Evolutionary conservation across 2,888 invertebrate species (phyloP), one percentile per base, ranked within the genome.

Genomic region (Hymenopus coronatus): DNA sequence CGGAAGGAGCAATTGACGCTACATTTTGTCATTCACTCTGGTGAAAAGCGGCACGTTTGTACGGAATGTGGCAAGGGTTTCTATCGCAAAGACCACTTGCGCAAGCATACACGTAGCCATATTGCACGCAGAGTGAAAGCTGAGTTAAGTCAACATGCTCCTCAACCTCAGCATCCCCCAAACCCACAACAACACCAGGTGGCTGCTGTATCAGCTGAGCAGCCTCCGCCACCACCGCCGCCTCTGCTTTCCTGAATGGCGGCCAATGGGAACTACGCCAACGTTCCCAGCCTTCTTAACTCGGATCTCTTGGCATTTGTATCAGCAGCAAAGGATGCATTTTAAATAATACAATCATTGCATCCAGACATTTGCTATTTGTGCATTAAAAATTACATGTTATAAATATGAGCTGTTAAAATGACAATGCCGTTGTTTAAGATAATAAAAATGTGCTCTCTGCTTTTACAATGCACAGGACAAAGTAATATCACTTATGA

Each of bases 21-120:
- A 91, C 98, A 98, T 94, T 97, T 97, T 93, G 97, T 98, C 91
- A 98, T 98, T 92, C 98, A 98, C 93, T 97, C 97, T 20, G 98
- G 98, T 3, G 97, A 97, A 93, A 98, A 98, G 93, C 95, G 97
- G 91, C 97, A 98, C 91, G 95, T 97, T 20, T 98, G 98, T 93
- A 96, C 96, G 89, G 97, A 97, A 93, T 98, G 98, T 92, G 97
- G 97, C 90, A 97, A 98, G 94, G 97, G 97, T 88, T 98, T 98
- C 93, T 97, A 98, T 93, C 96, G 98, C 91, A 97, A 97, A 92
- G 97, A 97, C 93, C 97, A 97, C 93, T 94, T 98, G 90, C 95
- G 97, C 92, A 97, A 97, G 92, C 97, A 97, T 93, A 97, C 97
- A 83, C 95, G 97, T 84, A 97, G 97, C 90, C 97, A 97, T 93